Percentiles rank a stretch among this genome's conserved stretches.
Evolutionary conservation across 2,113 vertebrate species (phyloP).

Genomic region (Acinonyx jubatus): DNA sequence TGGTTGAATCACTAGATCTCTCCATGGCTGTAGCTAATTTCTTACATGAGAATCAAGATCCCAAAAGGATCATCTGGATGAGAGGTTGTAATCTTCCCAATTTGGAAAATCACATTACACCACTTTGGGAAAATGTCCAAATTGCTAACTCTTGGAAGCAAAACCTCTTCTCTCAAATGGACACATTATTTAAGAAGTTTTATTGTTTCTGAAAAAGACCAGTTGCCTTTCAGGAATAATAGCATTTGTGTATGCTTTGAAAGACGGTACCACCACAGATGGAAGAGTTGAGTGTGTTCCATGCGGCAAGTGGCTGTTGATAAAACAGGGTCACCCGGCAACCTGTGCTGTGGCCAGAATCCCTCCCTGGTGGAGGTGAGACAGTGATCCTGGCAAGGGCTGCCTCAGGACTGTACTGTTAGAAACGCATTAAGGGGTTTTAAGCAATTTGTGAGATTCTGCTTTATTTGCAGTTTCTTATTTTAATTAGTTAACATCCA

Average conservation of each 20-base stretch:
- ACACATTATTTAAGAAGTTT: constrained; percentile 61
- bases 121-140: constrained; percentile 44
- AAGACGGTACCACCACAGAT: neutral
- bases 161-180: constrained; percentile 19
- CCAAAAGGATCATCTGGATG: constrained; percentile 55
- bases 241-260: neutral
- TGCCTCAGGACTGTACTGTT: rapidly evolving
- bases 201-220: constrained; percentile 51
- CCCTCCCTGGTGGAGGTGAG: neutral
- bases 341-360: neutral
- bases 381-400: neutral
- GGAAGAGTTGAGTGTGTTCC: neutral
- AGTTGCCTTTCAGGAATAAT: constrained; percentile 9
- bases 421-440: neutral
- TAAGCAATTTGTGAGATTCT: neutral
- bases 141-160: constrained; percentile 59
- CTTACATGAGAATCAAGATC: constrained; percentile 51
- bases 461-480: neutral
- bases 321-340: neutral
- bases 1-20: constrained; percentile 19
- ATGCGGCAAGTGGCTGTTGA: neutral
- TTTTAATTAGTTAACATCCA: neutral
- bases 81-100: constrained; percentile 46
- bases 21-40: constrained; percentile 8
- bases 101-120: constrained; percentile 64